Evolutionary conservation across 2,888 invertebrate species (phyloP).

Genomic region (Andrena praecox): DNA sequence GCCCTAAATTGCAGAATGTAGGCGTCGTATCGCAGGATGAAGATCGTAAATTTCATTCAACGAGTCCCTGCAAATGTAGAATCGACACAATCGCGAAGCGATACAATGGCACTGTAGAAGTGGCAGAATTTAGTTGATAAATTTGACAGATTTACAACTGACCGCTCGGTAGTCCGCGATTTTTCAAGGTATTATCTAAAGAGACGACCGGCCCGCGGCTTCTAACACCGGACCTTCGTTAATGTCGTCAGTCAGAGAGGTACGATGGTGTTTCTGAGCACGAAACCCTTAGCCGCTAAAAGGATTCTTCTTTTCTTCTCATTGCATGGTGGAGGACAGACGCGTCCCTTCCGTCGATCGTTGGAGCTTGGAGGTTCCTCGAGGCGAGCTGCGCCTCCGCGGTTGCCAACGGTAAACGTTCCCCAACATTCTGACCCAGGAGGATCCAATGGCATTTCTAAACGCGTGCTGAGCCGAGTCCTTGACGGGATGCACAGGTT

Average conservation of each 20-base stretch:
- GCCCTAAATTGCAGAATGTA: conserved; percentile 14
- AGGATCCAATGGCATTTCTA: conserved; percentile 74
- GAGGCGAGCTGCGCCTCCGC: background rate
- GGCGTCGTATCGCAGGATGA: background rate
- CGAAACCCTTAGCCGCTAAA: background rate
- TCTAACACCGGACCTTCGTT: background rate
- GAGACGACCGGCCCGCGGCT: background rate
- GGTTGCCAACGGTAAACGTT: conserved; percentile 10
- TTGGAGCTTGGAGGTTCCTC: background rate
- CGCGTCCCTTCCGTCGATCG: background rate
- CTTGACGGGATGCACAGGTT: conserved; percentile 68
- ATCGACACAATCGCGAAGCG: background rate
- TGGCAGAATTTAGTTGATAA: background rate
- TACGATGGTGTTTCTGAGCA: background rate
- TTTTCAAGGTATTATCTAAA: background rate
- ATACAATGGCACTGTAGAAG: background rate
- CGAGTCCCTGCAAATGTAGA: background rate
- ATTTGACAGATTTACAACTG: background rate
- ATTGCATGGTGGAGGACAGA: background rate
- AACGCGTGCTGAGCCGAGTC: conserved; percentile 64
- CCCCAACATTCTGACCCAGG: conserved; percentile 50
- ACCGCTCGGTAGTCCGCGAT: no score
- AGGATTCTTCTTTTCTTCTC: background rate
- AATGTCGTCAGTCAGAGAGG: background rate
- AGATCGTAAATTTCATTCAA: conserved; percentile 4